Evolutionary conservation across 53 echinoderm and acorn worm species (phyloP).

Genomic region (Pentamera pediparva): DNA sequence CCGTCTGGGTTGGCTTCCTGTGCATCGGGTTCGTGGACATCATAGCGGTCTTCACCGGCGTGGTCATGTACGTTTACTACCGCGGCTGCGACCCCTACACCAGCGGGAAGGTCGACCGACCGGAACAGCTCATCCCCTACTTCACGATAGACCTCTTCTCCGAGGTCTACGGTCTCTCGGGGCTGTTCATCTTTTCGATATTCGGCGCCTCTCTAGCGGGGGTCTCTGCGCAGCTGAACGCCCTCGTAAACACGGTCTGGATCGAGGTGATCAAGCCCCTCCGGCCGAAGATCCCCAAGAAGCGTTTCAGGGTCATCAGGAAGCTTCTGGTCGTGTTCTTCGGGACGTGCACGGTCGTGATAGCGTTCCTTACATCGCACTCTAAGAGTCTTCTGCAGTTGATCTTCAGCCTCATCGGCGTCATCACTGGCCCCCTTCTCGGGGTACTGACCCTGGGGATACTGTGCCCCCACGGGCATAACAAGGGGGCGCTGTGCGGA

Average conservation of each 20-base stretch:
- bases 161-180: constrained; percentile 14
- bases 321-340: constrained; percentile 2
- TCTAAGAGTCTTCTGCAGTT: constrained; percentile 17
- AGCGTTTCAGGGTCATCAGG: neutral
- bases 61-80: constrained; percentile 19
- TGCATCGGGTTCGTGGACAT: constrained; percentile 12
- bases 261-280: neutral
- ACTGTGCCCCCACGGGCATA: constrained; percentile 2
- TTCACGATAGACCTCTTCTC: constrained; percentile 19
- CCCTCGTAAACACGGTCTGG: constrained; percentile 3
- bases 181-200: constrained; percentile 1
- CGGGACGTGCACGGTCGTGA: constrained; percentile 1
- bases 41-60: constrained; percentile 4
- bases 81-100: constrained; percentile 19
- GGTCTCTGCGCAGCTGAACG: constrained; percentile 5
- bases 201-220: constrained; percentile 17
- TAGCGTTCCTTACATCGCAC: neutral
- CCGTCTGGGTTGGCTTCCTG: constrained; percentile 13
- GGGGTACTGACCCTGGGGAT: constrained; percentile 13
- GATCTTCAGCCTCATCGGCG: neutral
- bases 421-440: constrained; percentile 12
- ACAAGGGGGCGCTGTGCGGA: constrained; percentile 13
- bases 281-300: neutral
- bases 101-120: constrained; percentile 4
- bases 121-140: constrained; percentile 25